Base-by-base conservation (phyloP, 2,797 vertebrate genomes). In the Karalla daura region DNA sequence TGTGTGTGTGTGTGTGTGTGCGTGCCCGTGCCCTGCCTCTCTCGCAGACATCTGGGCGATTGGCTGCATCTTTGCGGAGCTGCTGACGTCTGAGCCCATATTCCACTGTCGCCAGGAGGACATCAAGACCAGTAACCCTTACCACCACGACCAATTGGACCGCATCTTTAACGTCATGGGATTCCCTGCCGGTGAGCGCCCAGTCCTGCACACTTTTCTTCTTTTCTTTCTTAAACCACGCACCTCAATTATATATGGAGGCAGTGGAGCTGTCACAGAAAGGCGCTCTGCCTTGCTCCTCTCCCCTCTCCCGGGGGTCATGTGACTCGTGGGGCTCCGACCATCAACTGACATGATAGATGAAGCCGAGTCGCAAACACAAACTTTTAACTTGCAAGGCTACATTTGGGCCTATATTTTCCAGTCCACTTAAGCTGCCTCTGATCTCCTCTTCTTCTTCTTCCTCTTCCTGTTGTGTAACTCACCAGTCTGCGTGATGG, bases 101-200 rank as follows among this genome's bases (percentile, higher is more conserved):
- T 99, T 99, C 95, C 98, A 99, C 93, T 99, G 98, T 96, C 96
- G 98, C 89, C 98, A 99, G 93, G 98, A 99, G 87, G 98, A 99
- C 92, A 99, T 99, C 85, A 99, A 99, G 94, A 99, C 98, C 94
- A 99, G 98, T 94, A 99, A 99, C 84, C 98, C 98, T 13, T 99
- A 99, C 93, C 98, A 99, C 89, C 98, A 99, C 53, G 98, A 99
- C 94, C 98, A 99, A 93, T 94, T 99, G 93, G 98, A 99, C 93
- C 97, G 97, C 92, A 99, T 99, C 93, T 99, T 99, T 93, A 99
- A 99, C 71, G 98, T 99, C 89, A 99, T 99, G 97, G 97, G 98
- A 90, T 99, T 99, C 91, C 98, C 98, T 91, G 98, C 98, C 92
- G 98, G 98, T 99, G 92, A 88, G 83, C 35, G 21, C 36, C 14